Percentiles rank a stretch among this genome's conserved stretches.
Conservation (phyloP, 2,797 vertebrate genomes). For the Bovichtus variegatus region DNA sequence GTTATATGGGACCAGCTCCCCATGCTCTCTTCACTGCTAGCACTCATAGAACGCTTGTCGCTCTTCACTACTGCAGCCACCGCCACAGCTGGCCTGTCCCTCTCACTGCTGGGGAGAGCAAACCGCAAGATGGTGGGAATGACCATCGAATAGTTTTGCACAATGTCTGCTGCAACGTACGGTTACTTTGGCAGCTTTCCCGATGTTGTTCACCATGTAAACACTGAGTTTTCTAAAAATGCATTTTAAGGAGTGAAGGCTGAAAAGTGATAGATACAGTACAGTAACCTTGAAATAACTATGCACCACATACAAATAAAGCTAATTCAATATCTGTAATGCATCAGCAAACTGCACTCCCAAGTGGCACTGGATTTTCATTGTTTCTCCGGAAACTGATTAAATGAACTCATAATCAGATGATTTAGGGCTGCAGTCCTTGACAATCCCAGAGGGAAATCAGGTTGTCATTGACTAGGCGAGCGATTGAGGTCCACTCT, state of each 20-base stretch:
- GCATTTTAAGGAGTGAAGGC: slow-evolving; percentile 13
- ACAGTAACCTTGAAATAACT: slow-evolving; percentile 30
- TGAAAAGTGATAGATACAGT: background rate
- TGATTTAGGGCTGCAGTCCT: slow-evolving; percentile 71
- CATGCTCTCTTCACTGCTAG: slow-evolving; percentile 96
- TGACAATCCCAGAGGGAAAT: slow-evolving; percentile 67
- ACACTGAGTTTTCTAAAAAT: slow-evolving; percentile 21
- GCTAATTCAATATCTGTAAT: slow-evolving; percentile 36
- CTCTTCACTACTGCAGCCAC: slow-evolving; percentile 83
- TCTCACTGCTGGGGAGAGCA: slow-evolving; percentile 84
- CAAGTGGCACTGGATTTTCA: slow-evolving; percentile 27
- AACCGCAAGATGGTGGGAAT: slow-evolving; percentile 74
- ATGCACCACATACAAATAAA: slow-evolving; percentile 21
- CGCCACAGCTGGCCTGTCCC: slow-evolving; percentile 79
- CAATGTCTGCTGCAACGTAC: slow-evolving; percentile 39
- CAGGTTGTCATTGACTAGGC: slow-evolving; percentile 65
- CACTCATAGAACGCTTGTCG: slow-evolving; percentile 88
- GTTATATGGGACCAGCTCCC: slow-evolving; percentile 97
- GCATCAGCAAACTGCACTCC: slow-evolving; percentile 47
- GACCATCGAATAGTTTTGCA: slow-evolving; percentile 56
- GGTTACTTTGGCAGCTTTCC: slow-evolving; percentile 1
- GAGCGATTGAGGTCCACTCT: slow-evolving; percentile 53
- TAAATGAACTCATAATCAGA: slow-evolving; percentile 72
- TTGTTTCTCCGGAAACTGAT: slow-evolving; percentile 54
- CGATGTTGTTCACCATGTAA: background rate